Base-by-base conservation (phyloP, 2,797 vertebrate species). In the Euthynnus affinis region DNA sequence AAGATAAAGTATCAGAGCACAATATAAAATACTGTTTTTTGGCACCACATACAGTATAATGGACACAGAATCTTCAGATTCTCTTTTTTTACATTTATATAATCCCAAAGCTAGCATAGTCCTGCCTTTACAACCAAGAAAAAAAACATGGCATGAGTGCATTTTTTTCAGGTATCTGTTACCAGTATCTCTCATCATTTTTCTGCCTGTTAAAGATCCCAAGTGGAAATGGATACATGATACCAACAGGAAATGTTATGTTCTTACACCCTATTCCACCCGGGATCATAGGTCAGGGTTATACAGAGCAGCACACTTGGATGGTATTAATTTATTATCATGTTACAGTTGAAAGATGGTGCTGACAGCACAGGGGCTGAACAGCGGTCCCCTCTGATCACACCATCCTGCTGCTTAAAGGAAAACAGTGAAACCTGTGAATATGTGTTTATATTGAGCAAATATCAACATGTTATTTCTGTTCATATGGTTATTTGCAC, bases 291-390 rank as follows among this genome's bases (percentile, higher is more conserved):
- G 37, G 46, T 34, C 15, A 0, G 66, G 29, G 46, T 71, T 57
- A 34, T 7, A 27, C n/a, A 34, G 51, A 75, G 49, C 63, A 13
- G 52, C 55, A 44, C 52, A 32, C 22, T 23, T 48, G 23, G 40
- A 29, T 59, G 27, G 37, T 57, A 58, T 60, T 69, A 5, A 82
- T 84, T 42, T 61, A 67, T 67, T 29, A 65, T 73, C 27, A 57
- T 59, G 69, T 74, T 77, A 62, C n/a, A 49, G 67, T 14, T 37
- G 53, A 71, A 48, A 69, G 64, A 37, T 66, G 65, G n/a, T 75
- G 70, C 60, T 3, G 22, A 72, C 71, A 78, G 61, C 74, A 49
- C 71, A 46, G 72, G 49, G 62, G 46, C 6, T 68, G 37, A 32
- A 75, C 46, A 44, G 63, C 27, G 3, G 46, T 65, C 49, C 14